A percentile compares a stretch with the other conserved stretches of the same genome.
Evolutionary conservation across 2,888 invertebrate species (phyloP).

Genomic region (Cerastis rubricosa): DNA sequence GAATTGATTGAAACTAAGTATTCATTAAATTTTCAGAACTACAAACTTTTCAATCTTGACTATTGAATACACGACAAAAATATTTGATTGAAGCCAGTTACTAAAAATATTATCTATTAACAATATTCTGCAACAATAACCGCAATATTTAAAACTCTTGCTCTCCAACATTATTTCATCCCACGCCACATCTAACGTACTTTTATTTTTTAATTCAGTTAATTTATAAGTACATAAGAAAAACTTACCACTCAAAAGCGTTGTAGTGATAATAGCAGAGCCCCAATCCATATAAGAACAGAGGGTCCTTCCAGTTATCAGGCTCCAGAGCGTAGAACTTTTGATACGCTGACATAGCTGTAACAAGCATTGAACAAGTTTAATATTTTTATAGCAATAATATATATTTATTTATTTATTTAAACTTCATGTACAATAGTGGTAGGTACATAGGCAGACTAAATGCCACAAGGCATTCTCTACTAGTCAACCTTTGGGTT

Average conservation of each 20-base stretch:
- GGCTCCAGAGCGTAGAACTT: slow-evolving; percentile 95
- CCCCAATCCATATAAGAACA: slow-evolving; percentile 98
- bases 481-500: too few relatives aligned
- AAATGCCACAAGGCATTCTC: too few relatives aligned
- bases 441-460: too few relatives aligned
- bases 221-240: slow-evolving; percentile 72
- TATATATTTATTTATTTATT: too few relatives aligned
- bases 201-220: not conserved
- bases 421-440: too few relatives aligned
- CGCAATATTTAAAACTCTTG: slow-evolving; percentile 34
- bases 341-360: slow-evolving; percentile 99
- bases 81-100: not conserved
- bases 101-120: not conserved
- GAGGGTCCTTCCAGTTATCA: slow-evolving; percentile 97
- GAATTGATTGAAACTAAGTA: not conserved
- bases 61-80: not conserved
- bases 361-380: slow-evolving; percentile 74
- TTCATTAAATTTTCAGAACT: not conserved
- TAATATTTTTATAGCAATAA: not conserved
- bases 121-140: slow-evolving; percentile 26
- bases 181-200: too few relatives aligned
- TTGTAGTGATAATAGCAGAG: slow-evolving; percentile 99
- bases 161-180: not conserved
- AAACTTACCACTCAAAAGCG: slow-evolving; percentile 97
- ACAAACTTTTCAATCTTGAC: not conserved